A percentile compares a stretch with the other conserved stretches of the same genome.
Conservation (phyloP, 2,888 invertebrate genomes). For the Protodeltote pygarga region DNA sequence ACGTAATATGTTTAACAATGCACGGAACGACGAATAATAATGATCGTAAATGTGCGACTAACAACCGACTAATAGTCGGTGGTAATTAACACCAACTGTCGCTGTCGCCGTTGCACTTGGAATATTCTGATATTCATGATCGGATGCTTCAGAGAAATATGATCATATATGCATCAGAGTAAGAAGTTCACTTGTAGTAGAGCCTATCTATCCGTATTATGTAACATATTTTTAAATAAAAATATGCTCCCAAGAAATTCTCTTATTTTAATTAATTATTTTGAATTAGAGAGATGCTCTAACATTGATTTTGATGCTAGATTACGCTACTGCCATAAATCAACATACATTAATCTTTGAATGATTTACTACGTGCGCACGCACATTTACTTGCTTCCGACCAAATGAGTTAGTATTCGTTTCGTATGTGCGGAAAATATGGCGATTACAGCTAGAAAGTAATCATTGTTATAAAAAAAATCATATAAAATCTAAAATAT, state of each 20-base stretch:
- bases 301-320: no score
- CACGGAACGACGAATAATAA: conserved; percentile 59
- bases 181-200: no score
- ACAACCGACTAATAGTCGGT: conserved; percentile 53
- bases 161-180: no score
- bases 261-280: no score
- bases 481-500: background rate
- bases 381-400: conserved; percentile 25
- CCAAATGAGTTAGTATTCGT: conserved; percentile 14
- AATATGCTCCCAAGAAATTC: no score
- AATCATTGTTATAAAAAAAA: no score
- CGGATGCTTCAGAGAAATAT: no score
- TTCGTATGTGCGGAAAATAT: conserved; percentile 10
- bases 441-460: background rate
- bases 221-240: no score
- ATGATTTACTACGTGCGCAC: conserved; percentile 22
- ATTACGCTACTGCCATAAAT: background rate
- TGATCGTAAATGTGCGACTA: conserved; percentile 49
- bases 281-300: no score
- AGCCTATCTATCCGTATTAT: no score
- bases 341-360: background rate
- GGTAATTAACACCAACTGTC: conserved; percentile 49
- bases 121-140: no score
- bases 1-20: conserved; percentile 55
- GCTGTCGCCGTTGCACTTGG: conserved; percentile 6